Evolutionary conservation across 2,113 vertebrate species (phyloP), one percentile per base, ranked within the genome.

Genomic region (Acanthisitta chloris): DNA sequence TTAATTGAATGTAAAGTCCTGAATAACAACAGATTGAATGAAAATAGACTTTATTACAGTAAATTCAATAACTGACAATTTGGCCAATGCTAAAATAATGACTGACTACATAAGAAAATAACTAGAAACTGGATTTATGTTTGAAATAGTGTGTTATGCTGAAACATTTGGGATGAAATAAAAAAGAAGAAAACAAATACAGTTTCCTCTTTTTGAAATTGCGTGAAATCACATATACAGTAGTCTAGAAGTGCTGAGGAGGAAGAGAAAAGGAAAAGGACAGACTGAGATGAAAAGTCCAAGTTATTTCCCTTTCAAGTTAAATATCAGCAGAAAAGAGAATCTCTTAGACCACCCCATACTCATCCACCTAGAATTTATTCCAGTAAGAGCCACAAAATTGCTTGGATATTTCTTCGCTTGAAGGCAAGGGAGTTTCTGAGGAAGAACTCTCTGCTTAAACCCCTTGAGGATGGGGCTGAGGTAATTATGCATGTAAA

Each of bases 61-160:
- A 65, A 81, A 82, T 67, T 65, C 12, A 72, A 29, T 67, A 84
- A 29, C 40, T 46, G 48, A 69, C 8, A 80, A n/a, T 86, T 82
- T 64, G 31, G 8, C 10, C 17, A 62, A n/a, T 43, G 36, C 51
- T 62, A 52, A 4, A 23, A 9, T 64, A 48, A 77, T 86, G 57
- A 57, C 17, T 52, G 7, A 3, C 12, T 61, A 20, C 17, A 31
- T 34, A 49, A 81, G 17, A 29, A 61, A 71, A 78, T 66, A 33
- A 5, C 6, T 1, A 51, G 36, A 79, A 79, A 36, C 4, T 0
- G 0, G 36, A 55, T 57, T 17, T 82, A 3, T 55, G 18, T 65
- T 40, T 55, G 57, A 82, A 90, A 51, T 3, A 55, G 5, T 49
- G 9, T 31, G 45, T 59, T 4, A 24, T 42, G 14, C 12, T 9